A percentile compares a stretch with the other conserved stretches of the same genome.
These are phyloP conservation scores for Aegithalos caudatus DNA, from an alignment of 2,113 vertebrate species.

Conservation along the genomic window DNA sequence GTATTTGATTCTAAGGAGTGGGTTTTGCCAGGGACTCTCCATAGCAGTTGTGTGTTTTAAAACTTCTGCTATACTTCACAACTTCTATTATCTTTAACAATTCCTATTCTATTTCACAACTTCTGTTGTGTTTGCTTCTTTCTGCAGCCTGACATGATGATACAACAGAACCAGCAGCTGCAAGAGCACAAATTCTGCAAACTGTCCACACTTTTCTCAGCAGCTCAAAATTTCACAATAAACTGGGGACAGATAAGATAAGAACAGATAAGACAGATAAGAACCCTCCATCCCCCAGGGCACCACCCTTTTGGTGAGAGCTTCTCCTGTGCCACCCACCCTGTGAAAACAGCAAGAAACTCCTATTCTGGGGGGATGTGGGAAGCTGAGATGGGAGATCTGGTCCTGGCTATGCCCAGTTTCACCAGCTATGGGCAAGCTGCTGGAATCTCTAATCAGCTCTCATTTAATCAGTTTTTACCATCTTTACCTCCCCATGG, in stretches of 20 bases:
- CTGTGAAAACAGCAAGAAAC: not conserved
- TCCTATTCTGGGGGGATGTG: rapidly evolving
- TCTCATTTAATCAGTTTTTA: not conserved
- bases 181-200: not conserved
- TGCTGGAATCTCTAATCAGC: not conserved
- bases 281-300: not conserved
- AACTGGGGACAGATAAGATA: not conserved
- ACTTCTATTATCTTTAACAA: not conserved
- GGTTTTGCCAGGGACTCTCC: not conserved
- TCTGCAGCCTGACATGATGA: rapidly evolving
- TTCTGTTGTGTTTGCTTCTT: not conserved
- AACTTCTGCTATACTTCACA: not conserved
- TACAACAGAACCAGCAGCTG: not conserved
- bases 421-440: rapidly evolving
- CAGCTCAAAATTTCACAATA: not conserved
- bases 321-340: not conserved
- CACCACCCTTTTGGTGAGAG: not conserved
- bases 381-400: not conserved
- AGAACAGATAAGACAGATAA: not conserved
- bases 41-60: not conserved
- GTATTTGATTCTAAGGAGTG: not conserved
- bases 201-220: not conserved
- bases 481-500: not conserved
- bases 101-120: not conserved
- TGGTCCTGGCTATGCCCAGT: rapidly evolving